Conservation (phyloP, 2,113 vertebrate genomes). For the Phaethon lepturus region DNA sequence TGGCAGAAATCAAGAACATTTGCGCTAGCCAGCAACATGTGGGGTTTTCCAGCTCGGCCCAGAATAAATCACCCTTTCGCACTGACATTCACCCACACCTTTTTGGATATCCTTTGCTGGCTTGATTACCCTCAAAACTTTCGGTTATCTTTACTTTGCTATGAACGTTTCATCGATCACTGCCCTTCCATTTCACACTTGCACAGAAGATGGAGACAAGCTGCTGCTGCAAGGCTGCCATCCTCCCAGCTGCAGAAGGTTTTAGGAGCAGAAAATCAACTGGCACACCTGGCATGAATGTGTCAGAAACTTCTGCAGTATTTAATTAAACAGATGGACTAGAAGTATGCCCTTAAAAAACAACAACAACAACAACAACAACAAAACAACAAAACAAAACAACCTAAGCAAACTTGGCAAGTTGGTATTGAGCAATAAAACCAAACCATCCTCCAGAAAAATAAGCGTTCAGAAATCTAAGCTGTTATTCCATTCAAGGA, state of each 20-base stretch:
- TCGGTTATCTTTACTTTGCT: neutral
- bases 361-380: neutral
- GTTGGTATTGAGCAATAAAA: neutral
- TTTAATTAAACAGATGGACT: neutral
- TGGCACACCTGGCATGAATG: rapidly evolving
- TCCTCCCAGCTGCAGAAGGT: neutral
- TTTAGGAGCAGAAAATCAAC: neutral
- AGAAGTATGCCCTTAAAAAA: neutral
- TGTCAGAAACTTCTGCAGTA: neutral
- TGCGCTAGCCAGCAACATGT: neutral
- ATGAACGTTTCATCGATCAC: neutral
- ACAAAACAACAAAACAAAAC: neutral
- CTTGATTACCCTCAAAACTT: neutral
- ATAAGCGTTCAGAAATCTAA: neutral
- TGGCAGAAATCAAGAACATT: neutral
- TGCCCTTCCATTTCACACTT: neutral
- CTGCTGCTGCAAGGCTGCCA: neutral
- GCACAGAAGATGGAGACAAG: neutral
- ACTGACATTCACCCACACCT: neutral
- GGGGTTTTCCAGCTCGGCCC: neutral
- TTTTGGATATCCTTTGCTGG: neutral
- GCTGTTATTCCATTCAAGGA: neutral
- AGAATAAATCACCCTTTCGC: neutral
- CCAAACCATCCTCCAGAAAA: neutral
- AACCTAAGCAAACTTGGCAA: neutral